Percentiles rank a stretch among this genome's conserved stretches.
These are phyloP conservation scores for Loripinus fragilis DNA, from an alignment of 2,888 invertebrate genomes.

Conservation along the genomic window DNA sequence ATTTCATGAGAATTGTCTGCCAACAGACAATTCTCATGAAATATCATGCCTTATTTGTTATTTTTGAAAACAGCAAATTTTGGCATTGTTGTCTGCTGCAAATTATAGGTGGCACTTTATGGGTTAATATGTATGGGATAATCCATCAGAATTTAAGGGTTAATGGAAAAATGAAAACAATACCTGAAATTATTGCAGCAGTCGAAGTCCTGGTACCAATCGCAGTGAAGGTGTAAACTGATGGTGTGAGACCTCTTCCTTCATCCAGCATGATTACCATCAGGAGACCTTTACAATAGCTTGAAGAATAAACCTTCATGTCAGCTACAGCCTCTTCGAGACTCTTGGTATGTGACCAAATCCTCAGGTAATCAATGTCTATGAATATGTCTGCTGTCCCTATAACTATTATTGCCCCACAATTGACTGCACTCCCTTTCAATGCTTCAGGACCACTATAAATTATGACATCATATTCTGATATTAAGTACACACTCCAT, in stretches of 20 bases:
- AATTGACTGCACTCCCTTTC: slow-evolving; percentile 19
- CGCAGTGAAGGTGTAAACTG: slow-evolving; percentile 31
- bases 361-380: slow-evolving; percentile 61
- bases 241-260: slow-evolving; percentile 56
- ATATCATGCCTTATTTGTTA: too few relatives aligned
- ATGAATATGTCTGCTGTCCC: slow-evolving; percentile 27
- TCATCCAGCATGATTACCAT: slow-evolving; percentile 64
- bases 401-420: slow-evolving; percentile 28
- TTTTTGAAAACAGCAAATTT: too few relatives aligned
- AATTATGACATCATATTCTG: slow-evolving; percentile 10
- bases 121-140: too few relatives aligned
- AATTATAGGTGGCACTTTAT: too few relatives aligned
- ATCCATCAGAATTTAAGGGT: too few relatives aligned
- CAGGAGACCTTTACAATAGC: slow-evolving; percentile 41
- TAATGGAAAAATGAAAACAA: too few relatives aligned
- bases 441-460: not conserved
- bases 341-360: slow-evolving; percentile 62
- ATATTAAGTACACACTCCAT: slow-evolving; percentile 44
- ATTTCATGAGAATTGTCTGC: too few relatives aligned
- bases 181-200: slow-evolving; percentile 33
- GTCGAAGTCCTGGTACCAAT: slow-evolving; percentile 17
- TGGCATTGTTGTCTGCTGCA: too few relatives aligned
- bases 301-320: slow-evolving; percentile 48
- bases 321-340: slow-evolving; percentile 46
- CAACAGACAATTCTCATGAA: too few relatives aligned